Evolutionary conservation across 2,113 vertebrate genomes (phyloP), one percentile per base, ranked within the genome.

Genomic region (Coryphaenoides rupestris): DNA sequence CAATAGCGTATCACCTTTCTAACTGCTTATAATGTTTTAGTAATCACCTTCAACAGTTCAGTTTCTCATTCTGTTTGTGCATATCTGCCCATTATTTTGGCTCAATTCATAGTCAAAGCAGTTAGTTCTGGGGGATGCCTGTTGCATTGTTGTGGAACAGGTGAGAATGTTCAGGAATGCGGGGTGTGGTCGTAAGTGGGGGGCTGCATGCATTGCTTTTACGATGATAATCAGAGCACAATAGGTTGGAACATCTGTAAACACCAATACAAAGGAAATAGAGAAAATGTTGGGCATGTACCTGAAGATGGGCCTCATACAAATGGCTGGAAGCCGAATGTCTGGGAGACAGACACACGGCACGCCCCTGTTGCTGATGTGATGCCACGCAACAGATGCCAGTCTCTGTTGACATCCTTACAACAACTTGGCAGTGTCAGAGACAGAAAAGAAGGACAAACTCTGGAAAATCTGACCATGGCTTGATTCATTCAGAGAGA

Each of bases 381-480:
- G 28, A 33, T 33, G 28, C 10, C 28, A 33, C 2, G 58, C 52
- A 54, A 56, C 24, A 58, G 55, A 63, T 72, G 62, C 55, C 64
- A 72, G 45, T 61, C 60, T 59, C 60, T 76, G 55, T 33, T 76
- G 52, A 65, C 64, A 60, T 65, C 28, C 1, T 33, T 77, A 61
- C 70, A 73, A 77, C 61, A 76, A 73, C 52, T 5, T 73, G 33
- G 58, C 62, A 40, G 47, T 60, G 58, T 22, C 59, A 33, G 55
- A 66, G 46, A 55, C 3, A 0, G 21, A 28, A 21, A 69, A 65
- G 55, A 69, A 65, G 40, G 70, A 75, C 45, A 69, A 66, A 65
- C 40, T 69, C 9, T 73, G 62, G 66, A 72, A 76, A 65, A 49
- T 72, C 19, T 65, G 65, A 65, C 74, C 65, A 23, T 55, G 50